Conservation (phyloP, 2,113 vertebrate genomes). For the Pelobates fuscus region DNA sequence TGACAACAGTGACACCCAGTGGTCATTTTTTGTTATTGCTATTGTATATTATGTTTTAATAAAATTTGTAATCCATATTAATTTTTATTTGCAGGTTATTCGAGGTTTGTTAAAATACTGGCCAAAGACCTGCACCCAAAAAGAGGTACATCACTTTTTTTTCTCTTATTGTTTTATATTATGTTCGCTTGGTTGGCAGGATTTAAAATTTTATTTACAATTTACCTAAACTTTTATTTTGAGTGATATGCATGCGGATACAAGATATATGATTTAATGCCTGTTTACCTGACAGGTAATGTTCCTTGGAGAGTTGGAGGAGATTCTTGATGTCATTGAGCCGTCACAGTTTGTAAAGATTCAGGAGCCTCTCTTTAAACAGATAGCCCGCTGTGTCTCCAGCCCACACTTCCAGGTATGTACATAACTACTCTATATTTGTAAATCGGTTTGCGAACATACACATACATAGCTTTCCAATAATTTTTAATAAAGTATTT, state of each 20-base stretch:
- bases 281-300: slow-evolving; percentile 72
- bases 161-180: too few species aligned
- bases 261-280: neutral
- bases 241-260: too few species aligned
- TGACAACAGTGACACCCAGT: neutral
- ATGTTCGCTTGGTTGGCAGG: too few species aligned
- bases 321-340: slow-evolving; percentile 89
- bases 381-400: slow-evolving; percentile 86
- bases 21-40: neutral
- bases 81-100: slow-evolving; percentile 75
- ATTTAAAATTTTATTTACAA: too few species aligned
- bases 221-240: too few species aligned
- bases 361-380: slow-evolving; percentile 88
- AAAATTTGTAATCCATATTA: neutral
- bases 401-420: slow-evolving; percentile 91
- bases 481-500: neutral
- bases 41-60: neutral
- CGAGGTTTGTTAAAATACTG: slow-evolving; percentile 89
- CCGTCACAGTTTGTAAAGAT: slow-evolving; percentile 88
- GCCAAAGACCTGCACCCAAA: slow-evolving; percentile 94
- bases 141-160: slow-evolving; percentile 76
- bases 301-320: slow-evolving; percentile 89
- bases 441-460: too few species aligned
- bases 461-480: neutral
- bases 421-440: too few species aligned